These are phyloP conservation scores for Camponotus floridanus DNA, from an alignment of 1,140 invertebrate species.

Conservation along the genomic window DNA sequence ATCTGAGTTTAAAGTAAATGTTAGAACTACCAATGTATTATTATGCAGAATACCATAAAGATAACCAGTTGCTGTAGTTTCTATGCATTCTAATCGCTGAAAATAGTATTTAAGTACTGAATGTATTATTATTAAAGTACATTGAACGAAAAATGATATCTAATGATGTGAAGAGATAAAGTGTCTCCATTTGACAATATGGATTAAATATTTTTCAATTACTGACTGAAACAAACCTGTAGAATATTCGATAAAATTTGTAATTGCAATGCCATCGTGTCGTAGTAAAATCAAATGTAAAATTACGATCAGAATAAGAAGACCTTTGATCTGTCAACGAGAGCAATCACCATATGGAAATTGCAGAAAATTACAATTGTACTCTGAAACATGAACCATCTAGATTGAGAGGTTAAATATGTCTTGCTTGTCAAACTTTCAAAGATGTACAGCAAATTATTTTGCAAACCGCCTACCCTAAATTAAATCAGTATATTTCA, in stretches of 20 bases:
- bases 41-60: conserved; percentile 92
- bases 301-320: neutral
- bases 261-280: conserved; percentile 78
- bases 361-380: conserved; percentile 18
- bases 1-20: conserved; percentile 86
- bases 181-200: conserved; percentile 6
- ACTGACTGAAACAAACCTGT: conserved; percentile 69
- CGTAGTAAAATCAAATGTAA: neutral
- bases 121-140: neutral
- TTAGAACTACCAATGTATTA: conserved; percentile 89
- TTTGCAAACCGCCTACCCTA: neutral
- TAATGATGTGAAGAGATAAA: neutral
- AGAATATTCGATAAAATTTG: conserved; percentile 79
- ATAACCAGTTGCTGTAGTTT: conserved; percentile 88
- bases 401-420: conserved; percentile 19
- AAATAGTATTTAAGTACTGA: conserved; percentile 72
- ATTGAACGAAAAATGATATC: too few relatives aligned
- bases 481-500: neutral
- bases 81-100: conserved; percentile 87
- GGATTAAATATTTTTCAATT: neutral
- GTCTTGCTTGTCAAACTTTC: neutral
- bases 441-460: neutral
- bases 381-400: conserved; percentile 17
- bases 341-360: conserved; percentile 32
- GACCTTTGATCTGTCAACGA: neutral